These are phyloP conservation scores for Crotalus viridis DNA, from an alignment of 2,113 vertebrate genomes.

Conservation along the genomic window DNA sequence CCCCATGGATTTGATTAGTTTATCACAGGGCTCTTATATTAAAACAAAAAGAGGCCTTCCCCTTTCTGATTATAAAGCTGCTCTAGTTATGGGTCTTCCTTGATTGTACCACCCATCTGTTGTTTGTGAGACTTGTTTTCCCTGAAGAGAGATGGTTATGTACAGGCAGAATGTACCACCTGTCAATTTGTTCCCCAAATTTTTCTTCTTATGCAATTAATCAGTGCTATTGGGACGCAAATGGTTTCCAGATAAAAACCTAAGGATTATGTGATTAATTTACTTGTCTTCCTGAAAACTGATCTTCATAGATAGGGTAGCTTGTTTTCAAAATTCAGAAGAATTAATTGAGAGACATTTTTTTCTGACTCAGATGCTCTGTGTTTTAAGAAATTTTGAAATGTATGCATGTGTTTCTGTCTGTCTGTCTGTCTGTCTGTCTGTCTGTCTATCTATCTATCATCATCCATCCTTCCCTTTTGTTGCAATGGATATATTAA, in stretches of 20 bases:
- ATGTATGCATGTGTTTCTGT: not conserved
- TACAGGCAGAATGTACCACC: slow-evolving; percentile 55
- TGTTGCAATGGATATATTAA: not conserved
- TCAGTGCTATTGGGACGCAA: slow-evolving; percentile 41
- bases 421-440: not conserved
- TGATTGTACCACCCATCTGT: slow-evolving; percentile 56
- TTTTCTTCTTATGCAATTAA: slow-evolving; percentile 48
- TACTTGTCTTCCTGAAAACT: slow-evolving; percentile 46
- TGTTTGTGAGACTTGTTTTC: slow-evolving; percentile 50
- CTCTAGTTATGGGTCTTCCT: slow-evolving; percentile 13
- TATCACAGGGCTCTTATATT: slow-evolving; percentile 57
- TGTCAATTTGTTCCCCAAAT: slow-evolving; percentile 49
- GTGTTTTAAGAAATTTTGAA: not conserved
- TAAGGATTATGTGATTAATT: slow-evolving; percentile 38
- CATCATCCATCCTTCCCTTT: not conserved
- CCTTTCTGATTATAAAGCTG: slow-evolving; percentile 32
- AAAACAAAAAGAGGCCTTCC: slow-evolving; percentile 5
- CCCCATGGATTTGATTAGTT: slow-evolving; percentile 61
- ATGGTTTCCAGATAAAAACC: slow-evolving; percentile 54
- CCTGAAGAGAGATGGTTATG: slow-evolving; percentile 38
- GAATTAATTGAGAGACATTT: not conserved
- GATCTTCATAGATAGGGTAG: slow-evolving; percentile 7
- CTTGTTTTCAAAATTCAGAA: not conserved
- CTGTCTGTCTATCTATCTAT: too few relatives aligned
- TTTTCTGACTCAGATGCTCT: not conserved